Conservation (phyloP, 2,797 vertebrate species). For the Phrynocephalus forsythii region DNA sequence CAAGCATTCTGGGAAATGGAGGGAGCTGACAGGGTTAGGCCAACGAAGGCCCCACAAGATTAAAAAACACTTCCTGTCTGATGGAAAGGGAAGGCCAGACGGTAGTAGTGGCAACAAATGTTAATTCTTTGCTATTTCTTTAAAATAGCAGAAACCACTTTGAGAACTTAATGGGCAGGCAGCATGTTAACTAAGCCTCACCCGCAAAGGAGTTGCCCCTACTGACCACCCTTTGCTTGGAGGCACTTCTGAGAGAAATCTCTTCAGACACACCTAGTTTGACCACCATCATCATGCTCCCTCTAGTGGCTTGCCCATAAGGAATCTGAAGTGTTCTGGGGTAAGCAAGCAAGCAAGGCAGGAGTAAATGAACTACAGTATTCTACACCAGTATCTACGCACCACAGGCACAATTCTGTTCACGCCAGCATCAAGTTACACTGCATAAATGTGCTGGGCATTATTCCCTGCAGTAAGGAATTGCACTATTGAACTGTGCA, state of each 20-base stretch:
- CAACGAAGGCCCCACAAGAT: not conserved
- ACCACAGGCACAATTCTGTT: too few species aligned
- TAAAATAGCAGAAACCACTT: not conserved
- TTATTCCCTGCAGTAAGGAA: too few species aligned
- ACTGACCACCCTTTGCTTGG: not conserved
- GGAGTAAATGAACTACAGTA: too few species aligned
- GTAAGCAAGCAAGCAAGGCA: not conserved
- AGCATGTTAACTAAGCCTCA: not conserved
- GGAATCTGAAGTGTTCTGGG: not conserved
- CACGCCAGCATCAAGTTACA: too few species aligned
- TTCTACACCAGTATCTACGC: not conserved
- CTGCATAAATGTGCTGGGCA: too few species aligned
- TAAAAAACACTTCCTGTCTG: too few species aligned
- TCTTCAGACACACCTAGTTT: not conserved
- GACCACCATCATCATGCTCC: not conserved
- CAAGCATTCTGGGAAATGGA: not conserved
- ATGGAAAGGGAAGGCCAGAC: not conserved
- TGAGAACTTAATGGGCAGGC: not conserved
- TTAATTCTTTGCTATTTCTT: not conserved
- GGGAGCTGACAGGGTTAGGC: not conserved
- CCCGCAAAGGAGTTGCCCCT: not conserved
- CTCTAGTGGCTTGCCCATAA: not conserved
- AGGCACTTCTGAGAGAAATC: not conserved
- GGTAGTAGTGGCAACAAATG: not conserved
- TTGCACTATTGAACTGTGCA: too few species aligned